Base-by-base conservation (phyloP, 2,113 vertebrate species). In the Semicossyphus pulcher region DNA sequence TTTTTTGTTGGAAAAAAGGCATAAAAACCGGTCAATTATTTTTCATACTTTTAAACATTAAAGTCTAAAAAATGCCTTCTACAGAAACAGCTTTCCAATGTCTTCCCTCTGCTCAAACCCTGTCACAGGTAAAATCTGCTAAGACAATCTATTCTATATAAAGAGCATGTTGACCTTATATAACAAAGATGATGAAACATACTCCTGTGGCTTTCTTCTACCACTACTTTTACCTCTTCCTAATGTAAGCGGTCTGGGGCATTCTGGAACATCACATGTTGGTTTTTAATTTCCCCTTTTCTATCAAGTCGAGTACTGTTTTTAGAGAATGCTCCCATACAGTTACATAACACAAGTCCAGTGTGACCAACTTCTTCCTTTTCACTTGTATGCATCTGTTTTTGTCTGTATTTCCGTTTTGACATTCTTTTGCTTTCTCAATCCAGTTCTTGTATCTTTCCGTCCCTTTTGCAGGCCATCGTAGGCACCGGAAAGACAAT, bases 401-500 rank as follows among this genome's bases (percentile, higher is more conserved):
- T 76, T 57, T 39, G 16, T 73, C 49, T 75, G 49, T 29, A 47
- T 65, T 76, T 56, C 26, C 26, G 15, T 32, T 25, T 64, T 76
- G 15, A 23, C 20, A 62, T 9, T 65, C 16, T 54, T 23, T 39
- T 28, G 39, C 45, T 61, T 58, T 57, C 70, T 79, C 20, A 76
- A n/a, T 58, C 48, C 37, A 48, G 9, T 72, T 70, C 67, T 28
- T 59, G 12, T 65, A 0, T 31, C 14, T 69, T 36, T 57, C 7
- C 12, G 29, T 20, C 16, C 34, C 12, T 37, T 41, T 66, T 31
- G 2, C 76, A 99, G 97, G 96, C 95, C 83, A 95, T 98, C 58
- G 93, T 99, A 62, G 95, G 94, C 78, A 97, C 95, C 0, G 96
- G 96, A 54, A 95, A 94, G 73, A 98, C 97, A 34, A 95, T 97